These are phyloP conservation scores for Calameuta idolon DNA, from an alignment of 2,888 invertebrate genomes.

Conservation along the genomic window DNA sequence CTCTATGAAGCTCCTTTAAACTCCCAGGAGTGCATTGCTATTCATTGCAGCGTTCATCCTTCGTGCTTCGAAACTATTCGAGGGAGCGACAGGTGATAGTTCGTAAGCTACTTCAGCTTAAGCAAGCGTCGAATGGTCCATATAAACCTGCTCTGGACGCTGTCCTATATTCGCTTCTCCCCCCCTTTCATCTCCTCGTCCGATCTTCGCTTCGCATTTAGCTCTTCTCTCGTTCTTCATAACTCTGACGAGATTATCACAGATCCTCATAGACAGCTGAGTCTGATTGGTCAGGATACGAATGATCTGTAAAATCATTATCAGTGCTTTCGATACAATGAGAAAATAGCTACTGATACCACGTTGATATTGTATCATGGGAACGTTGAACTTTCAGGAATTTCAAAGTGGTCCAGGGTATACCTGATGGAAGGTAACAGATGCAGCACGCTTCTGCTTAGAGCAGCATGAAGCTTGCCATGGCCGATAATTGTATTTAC, in stretches of 20 bases:
- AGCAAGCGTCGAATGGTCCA: constrained; percentile 31
- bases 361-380: neutral
- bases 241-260: neutral
- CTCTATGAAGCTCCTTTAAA: neutral
- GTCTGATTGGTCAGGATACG: neutral
- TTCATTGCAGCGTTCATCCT: constrained; percentile 23
- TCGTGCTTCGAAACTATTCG: constrained; percentile 41
- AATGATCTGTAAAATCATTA: neutral
- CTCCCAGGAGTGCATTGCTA: neutral
- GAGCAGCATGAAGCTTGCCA: constrained; percentile 30
- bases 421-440: neutral
- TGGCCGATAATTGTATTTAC: constrained; percentile 54
- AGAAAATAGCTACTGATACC: neutral
- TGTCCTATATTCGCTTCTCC: neutral
- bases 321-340: no score
- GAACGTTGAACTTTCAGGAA: neutral
- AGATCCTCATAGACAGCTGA: neutral
- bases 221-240: neutral
- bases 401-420: neutral
- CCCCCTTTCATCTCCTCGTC: neutral
- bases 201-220: neutral
- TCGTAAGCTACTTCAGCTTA: constrained; percentile 31
- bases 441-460: neutral
- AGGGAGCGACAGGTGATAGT: constrained; percentile 39
- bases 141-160: constrained; percentile 11